Conservation (phyloP, 2,797 vertebrate genomes). For the Odontamblyopus lacepedii region DNA sequence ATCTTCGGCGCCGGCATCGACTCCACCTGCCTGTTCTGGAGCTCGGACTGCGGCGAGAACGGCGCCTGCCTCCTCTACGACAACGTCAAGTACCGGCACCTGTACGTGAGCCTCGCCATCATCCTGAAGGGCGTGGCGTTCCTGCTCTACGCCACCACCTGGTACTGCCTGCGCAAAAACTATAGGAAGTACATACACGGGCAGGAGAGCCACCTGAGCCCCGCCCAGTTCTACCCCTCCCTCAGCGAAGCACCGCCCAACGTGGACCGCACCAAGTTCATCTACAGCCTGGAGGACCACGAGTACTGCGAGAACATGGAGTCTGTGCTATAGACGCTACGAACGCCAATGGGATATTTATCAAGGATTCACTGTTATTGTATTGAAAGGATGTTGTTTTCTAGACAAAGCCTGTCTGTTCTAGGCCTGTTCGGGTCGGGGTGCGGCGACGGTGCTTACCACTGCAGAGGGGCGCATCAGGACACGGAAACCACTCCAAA, state of each 20-base stretch:
- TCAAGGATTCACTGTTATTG: constrained; percentile 38
- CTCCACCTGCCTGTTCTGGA: constrained; percentile 98
- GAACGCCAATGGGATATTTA: constrained; percentile 42
- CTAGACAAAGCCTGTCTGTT: constrained; percentile 54
- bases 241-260: constrained; percentile 84
- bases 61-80: constrained; percentile 94
- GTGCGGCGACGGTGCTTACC: neutral
- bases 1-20: constrained; percentile 97
- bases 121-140: constrained; percentile 93
- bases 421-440: constrained; percentile 45
- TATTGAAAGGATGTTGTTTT: constrained; percentile 42
- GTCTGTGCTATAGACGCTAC: constrained; percentile 90
- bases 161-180: constrained; percentile 95
- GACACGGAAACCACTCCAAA: too few species aligned
- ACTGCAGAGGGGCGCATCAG: neutral
- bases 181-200: constrained; percentile 96
- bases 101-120: constrained; percentile 96
- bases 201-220: constrained; percentile 86
- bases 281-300: constrained; percentile 97
- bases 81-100: constrained; percentile 89
- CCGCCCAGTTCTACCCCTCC: constrained; percentile 93
- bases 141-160: constrained; percentile 92
- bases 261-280: constrained; percentile 94
- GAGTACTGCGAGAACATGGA: constrained; percentile 99
- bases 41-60: constrained; percentile 88